A percentile compares a stretch with the other conserved stretches of the same genome.
These are phyloP conservation scores for Drosophila mulleri DNA, from an alignment of 2,888 invertebrate genomes.

Conservation along the genomic window DNA sequence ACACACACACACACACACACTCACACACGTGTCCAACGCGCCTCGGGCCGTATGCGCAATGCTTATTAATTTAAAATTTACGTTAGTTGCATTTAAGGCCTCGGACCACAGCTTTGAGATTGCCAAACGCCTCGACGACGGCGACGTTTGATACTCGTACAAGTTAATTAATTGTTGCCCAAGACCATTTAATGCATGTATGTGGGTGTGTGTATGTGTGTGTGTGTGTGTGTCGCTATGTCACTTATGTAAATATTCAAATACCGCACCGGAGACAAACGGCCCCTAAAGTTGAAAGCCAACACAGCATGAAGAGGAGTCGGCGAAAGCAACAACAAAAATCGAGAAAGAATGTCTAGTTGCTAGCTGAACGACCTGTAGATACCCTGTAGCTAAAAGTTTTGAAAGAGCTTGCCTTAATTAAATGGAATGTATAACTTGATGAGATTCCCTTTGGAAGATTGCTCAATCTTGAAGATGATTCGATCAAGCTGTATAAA, in stretches of 20 bases:
- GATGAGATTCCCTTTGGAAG: neutral
- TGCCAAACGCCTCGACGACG: slow-evolving; percentile 38
- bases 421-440: neutral
- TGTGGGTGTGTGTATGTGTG: slow-evolving; percentile 4
- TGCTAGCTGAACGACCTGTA: slow-evolving; percentile 13
- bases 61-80: slow-evolving; percentile 81
- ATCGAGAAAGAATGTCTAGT: slow-evolving; percentile 12
- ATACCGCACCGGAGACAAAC: slow-evolving; percentile 50
- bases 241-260: slow-evolving; percentile 73
- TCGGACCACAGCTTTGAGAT: slow-evolving; percentile 46
- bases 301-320: slow-evolving; percentile 53
- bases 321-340: slow-evolving; percentile 20
- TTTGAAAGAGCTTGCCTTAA: no score
- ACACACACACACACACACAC: no score
- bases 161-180: slow-evolving; percentile 82
- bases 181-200: slow-evolving; percentile 26
- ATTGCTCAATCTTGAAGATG: no score
- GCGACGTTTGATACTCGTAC: slow-evolving; percentile 75
- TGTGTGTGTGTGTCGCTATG: slow-evolving; percentile 42
- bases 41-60: slow-evolving; percentile 54
- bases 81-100: slow-evolving; percentile 68
- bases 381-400: slow-evolving; percentile 16
- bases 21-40: neutral
- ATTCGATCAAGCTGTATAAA: no score
- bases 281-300: slow-evolving; percentile 71